Base-by-base conservation (phyloP, 1,140 invertebrate species). In the Gonioctena quinquepunctata region DNA sequence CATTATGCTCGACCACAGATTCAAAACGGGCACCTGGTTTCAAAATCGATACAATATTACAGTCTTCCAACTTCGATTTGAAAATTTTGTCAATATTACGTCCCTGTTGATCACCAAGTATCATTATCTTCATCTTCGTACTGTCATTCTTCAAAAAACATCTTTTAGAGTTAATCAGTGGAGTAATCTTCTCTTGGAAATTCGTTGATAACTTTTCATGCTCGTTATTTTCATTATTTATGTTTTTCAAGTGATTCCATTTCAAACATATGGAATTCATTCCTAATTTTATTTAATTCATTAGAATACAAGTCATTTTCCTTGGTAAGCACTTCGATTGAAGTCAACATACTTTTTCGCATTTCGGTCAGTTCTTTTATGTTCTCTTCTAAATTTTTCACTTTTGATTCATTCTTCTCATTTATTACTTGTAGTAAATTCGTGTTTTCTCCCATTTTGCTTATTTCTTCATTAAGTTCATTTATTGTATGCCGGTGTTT, bases 331-430 rank as follows among this genome's bases (percentile, higher is more conserved):
- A 54, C 50, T 54, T 21, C 50, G 50, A 54, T 54, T n/a, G 21
- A 54, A 54, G 50, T 54, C 50, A 54, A 22, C 50, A 54, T 54
- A 54, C 16, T 54, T 54, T 54, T 54, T 16, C 50, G 50, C 50
- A 54, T 54, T 54, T 54, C 50, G 50, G 50, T 54, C 18, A 54
- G 50, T 54, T 54, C 21, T 54, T 54, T 54, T 21, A 54, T 54
- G 50, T 54, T 16, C 50, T 54, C 50, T 54, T 54, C 16, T 13
- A 54, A 16, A n/a, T 54, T 54, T 0, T 16, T 54, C 50, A 54
- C 50, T 54, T 54, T 54, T 54, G 50, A 54, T 54, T 54, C 50
- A 16, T 54, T 54, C 16, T 54, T 16, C 50, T 54, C 50, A 54
- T 54, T 54, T 21, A 54, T 52, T 52, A 52, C 50, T 52, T 52